Evolutionary conservation across 2,113 vertebrate species (phyloP).

Genomic region (Halcyon malimbica): DNA sequence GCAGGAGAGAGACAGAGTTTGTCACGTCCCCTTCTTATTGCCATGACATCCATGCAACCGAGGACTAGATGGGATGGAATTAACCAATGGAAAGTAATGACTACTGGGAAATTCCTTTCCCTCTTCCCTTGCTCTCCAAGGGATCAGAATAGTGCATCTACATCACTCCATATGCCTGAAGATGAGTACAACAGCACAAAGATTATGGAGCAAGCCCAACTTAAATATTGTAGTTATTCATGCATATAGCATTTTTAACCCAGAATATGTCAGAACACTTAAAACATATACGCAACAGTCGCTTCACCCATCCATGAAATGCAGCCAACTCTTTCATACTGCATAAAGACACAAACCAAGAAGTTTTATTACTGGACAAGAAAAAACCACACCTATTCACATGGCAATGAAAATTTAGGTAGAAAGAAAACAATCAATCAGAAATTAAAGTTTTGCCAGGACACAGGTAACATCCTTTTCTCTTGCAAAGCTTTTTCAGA

Average conservation of each 20-base stretch:
- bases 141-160: not conserved
- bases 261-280: not conserved
- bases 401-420: not conserved
- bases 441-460: constrained; percentile 40
- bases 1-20: not conserved
- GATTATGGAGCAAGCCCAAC: not conserved
- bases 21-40: not conserved
- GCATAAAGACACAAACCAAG: not conserved
- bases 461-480: constrained; percentile 66
- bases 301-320: constrained; percentile 11
- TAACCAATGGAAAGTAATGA: not conserved
- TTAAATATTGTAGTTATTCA: not conserved
- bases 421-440: not conserved
- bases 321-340: not conserved
- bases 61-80: not conserved
- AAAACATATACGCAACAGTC: not conserved
- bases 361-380: constrained; percentile 1
- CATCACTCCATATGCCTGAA: not conserved
- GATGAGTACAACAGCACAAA: not conserved
- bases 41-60: not conserved
- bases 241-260: not conserved
- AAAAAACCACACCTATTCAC: not conserved
- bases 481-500: constrained; percentile 21
- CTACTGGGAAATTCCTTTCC: not conserved
- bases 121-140: constrained; percentile 1